phyloP scores from a whole-genome alignment of 1,140 invertebrate species.

The Drosophila trapezifrons region DNA sequence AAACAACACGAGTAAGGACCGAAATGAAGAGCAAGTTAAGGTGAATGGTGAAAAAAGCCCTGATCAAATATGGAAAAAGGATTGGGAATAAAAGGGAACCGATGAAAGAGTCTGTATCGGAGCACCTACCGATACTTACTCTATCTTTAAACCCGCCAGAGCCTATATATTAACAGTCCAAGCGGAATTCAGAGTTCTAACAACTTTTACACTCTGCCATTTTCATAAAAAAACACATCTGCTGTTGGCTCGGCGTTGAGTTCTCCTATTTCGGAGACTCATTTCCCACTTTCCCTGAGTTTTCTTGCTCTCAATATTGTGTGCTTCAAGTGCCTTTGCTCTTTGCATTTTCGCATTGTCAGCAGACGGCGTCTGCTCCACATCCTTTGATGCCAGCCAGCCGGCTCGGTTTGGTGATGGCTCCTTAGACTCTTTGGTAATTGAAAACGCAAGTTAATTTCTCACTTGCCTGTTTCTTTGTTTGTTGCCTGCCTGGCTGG shows the following conservation, averaged over 20 bases:
- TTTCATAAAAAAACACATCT: slow-evolving; percentile 29
- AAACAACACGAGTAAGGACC: slow-evolving; percentile 30
- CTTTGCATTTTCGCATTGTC: slow-evolving; percentile 81
- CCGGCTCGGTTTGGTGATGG: slow-evolving; percentile 30
- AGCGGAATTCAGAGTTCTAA: slow-evolving; percentile 19
- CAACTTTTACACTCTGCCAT: slow-evolving; percentile 36
- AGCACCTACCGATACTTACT: not conserved
- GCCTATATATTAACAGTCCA: slow-evolving; percentile 35
- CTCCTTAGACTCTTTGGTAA: slow-evolving; percentile 59
- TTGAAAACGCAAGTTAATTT: slow-evolving; percentile 83
- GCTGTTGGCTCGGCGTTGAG: slow-evolving; percentile 15
- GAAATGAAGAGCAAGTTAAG: slow-evolving; percentile 34
- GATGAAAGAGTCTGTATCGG: not conserved
- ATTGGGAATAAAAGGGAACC: slow-evolving; percentile 1
- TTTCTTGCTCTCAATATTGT: slow-evolving; percentile 50
- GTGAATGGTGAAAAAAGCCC: slow-evolving; percentile 24
- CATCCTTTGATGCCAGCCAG: slow-evolving; percentile 73
- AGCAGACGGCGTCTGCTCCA: slow-evolving; percentile 68
- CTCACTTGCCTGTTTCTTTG: slow-evolving; percentile 64
- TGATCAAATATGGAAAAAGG: slow-evolving; percentile 39
- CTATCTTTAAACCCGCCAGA: not conserved
- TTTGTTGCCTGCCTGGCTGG: slow-evolving; percentile 14
- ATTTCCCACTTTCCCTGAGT: slow-evolving; percentile 12
- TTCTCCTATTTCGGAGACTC: slow-evolving; percentile 17
- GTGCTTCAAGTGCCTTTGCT: slow-evolving; percentile 72